Evolutionary conservation across 2,888 invertebrate genomes (phyloP).

Genomic region (Tetragnatha montana): DNA sequence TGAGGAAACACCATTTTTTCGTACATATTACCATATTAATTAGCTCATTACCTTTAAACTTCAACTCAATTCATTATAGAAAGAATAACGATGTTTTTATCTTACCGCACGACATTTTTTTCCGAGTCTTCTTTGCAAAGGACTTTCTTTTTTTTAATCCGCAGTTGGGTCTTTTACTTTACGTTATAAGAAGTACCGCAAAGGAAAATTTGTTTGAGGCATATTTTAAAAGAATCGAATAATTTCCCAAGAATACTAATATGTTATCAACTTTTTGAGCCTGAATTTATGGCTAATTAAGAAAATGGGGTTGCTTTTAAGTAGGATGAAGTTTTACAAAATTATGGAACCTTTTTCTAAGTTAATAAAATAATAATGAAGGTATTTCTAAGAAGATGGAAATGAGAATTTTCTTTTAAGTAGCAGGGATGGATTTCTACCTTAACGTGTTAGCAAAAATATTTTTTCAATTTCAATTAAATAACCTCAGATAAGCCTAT

Average conservation of each 20-base stretch:
- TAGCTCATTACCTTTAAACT: neutral
- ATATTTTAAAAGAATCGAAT: neutral
- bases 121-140: neutral
- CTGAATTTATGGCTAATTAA: neutral
- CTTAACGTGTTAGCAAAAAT: neutral
- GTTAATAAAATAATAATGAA: neutral
- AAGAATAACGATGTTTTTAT: neutral
- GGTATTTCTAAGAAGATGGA: neutral
- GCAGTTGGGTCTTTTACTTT: neutral
- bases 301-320: neutral
- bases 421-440: neutral
- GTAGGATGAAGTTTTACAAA: neutral
- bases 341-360: neutral
- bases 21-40: neutral
- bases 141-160: neutral
- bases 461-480: too few species aligned
- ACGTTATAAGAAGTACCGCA: neutral
- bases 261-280: neutral
- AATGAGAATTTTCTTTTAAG: neutral
- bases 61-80: neutral
- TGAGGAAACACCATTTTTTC: neutral
- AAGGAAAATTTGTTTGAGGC: neutral
- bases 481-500: too few species aligned
- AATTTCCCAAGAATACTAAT: neutral
- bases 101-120: neutral